These are phyloP conservation scores for Danio aesculapii DNA, from an alignment of 2,797 vertebrate species.

Conservation along the genomic window DNA sequence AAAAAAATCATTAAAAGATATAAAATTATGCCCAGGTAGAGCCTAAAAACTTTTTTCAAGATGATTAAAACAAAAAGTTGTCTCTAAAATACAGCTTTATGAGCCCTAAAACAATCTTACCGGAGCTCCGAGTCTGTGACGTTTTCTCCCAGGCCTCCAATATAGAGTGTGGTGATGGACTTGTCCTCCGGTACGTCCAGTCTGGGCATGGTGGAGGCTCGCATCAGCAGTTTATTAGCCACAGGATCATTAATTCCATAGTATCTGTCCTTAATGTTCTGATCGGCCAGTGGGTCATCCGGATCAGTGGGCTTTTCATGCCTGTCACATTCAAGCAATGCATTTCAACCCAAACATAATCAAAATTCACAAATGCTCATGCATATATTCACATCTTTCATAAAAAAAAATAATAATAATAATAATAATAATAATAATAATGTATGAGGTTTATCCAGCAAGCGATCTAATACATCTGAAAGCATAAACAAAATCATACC, in stretches of 20 bases:
- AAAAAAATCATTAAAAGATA: not conserved
- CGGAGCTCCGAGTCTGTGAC: conserved; percentile 96
- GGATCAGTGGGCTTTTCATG: conserved; percentile 99
- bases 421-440: not conserved
- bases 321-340: conserved; percentile 67
- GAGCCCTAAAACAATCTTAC: conserved; percentile 67
- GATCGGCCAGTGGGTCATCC: conserved; percentile 96
- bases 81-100: not conserved
- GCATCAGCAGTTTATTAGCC: conserved; percentile 94
- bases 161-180: conserved; percentile 94
- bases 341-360: not conserved
- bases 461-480: not conserved
- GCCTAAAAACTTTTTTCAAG: not conserved
- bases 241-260: conserved; percentile 98
- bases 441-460: not conserved
- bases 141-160: conserved; percentile 94
- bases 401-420: too few species aligned
- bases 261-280: conserved; percentile 98
- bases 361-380: not conserved
- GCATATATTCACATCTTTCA: not conserved
- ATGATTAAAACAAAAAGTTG: not conserved
- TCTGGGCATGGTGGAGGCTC: conserved; percentile 96
- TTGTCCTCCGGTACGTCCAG: conserved; percentile 97
- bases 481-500: not conserved
- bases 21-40: not conserved